phyloP scores from a whole-genome alignment of 2,888 invertebrate species.

The Tiliacea aurago region DNA sequence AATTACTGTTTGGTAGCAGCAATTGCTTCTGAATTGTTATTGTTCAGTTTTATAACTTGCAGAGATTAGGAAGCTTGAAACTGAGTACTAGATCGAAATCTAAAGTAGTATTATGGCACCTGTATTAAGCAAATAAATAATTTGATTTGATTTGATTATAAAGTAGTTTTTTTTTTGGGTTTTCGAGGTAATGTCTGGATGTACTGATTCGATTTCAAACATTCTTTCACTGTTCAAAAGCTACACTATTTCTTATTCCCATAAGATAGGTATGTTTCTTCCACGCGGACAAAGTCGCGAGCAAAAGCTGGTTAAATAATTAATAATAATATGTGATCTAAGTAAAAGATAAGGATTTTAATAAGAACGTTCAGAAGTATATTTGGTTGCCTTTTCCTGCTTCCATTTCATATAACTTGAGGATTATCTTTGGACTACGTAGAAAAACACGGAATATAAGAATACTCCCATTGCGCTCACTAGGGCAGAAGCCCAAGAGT shows the following conservation, averaged over 20 bases:
- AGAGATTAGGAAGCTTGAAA: conserved; percentile 1
- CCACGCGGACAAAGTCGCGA: neutral
- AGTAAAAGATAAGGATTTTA: neutral
- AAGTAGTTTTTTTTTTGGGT: neutral
- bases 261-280: too few relatives aligned
- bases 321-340: neutral
- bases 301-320: neutral
- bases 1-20: neutral
- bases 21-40: conserved; percentile 25
- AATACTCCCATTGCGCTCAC: conserved; percentile 15
- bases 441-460: conserved; percentile 10
- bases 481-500: neutral
- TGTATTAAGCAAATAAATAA: too few relatives aligned
- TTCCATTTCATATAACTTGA: conserved; percentile 1
- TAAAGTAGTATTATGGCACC: neutral
- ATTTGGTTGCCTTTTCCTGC: neutral
- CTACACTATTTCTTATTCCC: too few relatives aligned
- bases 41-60: neutral
- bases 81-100: neutral
- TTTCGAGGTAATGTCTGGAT: too few relatives aligned
- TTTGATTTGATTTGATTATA: too few relatives aligned
- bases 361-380: neutral
- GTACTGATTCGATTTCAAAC: neutral
- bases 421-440: conserved; percentile 1
- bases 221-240: neutral